A percentile compares a stretch with the other conserved stretches of the same genome.
Evolutionary conservation across 1,140 invertebrate genomes (phyloP).

Genomic region (Pogonognathellus flavescens): DNA sequence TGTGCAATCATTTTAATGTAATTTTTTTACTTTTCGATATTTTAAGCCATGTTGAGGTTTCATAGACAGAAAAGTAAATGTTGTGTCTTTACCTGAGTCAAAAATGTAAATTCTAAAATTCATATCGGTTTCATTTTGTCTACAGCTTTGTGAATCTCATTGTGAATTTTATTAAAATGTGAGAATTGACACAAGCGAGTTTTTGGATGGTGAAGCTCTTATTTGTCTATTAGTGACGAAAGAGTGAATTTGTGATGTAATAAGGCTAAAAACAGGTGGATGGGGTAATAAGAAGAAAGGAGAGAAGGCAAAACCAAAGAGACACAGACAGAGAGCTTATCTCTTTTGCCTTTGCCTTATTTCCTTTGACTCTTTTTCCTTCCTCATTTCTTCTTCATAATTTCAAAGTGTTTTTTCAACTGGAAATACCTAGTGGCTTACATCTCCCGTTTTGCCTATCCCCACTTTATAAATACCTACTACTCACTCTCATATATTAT

Average conservation of each 20-base stretch:
- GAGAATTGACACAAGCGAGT: background rate
- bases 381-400: conserved; percentile 16
- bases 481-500: background rate
- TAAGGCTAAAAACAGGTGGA: conserved; percentile 49
- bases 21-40: too few relatives aligned
- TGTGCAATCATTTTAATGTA: too few relatives aligned
- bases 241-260: conserved; percentile 18
- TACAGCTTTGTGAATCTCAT: too few relatives aligned
- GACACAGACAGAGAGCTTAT: background rate
- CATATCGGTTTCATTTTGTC: too few relatives aligned
- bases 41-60: too few relatives aligned
- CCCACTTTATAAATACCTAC: background rate
- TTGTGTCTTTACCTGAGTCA: too few relatives aligned
- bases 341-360: background rate
- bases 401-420: conserved; percentile 37
- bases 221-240: conserved; percentile 20
- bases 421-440: conserved; percentile 35
- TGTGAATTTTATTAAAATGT: background rate
- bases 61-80: too few relatives aligned
- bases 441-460: background rate
- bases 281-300: background rate
- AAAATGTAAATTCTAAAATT: too few relatives aligned
- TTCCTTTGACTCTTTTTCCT: background rate
- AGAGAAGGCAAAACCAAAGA: background rate
- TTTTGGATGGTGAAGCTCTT: background rate